phyloP scores from a whole-genome alignment of 2,113 vertebrate genomes.

The Cisticola juncidis region DNA sequence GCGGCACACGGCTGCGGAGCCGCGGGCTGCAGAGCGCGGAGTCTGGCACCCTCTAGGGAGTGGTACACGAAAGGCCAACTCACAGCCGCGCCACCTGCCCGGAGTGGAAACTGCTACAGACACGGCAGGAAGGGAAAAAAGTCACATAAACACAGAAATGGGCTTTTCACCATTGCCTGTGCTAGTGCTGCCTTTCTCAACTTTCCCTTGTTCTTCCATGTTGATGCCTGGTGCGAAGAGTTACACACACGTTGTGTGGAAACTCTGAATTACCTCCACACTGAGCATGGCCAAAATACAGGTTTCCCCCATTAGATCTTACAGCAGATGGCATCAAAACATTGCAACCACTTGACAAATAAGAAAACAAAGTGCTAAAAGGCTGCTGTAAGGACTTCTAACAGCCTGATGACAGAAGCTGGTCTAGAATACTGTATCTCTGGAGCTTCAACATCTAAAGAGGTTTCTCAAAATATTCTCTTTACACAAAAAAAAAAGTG shows the following conservation, averaged over 20 bases:
- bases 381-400: not conserved
- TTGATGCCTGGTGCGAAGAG: not conserved
- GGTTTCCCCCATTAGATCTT: not conserved
- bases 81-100: not conserved
- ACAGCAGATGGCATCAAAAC: not conserved
- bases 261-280: not conserved
- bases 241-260: too few species aligned
- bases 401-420: not conserved
- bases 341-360: not conserved
- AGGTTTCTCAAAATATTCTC: not conserved
- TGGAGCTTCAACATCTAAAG: not conserved
- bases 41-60: slow-evolving; percentile 78
- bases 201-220: not conserved
- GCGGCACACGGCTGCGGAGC: not conserved
- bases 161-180: rapidly evolving
- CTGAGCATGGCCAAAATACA: not conserved
- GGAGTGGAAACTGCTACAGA: rapidly evolving
- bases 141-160: not conserved
- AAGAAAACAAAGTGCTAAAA: not conserved
- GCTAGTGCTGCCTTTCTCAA: not conserved
- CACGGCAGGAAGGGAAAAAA: rapidly evolving
- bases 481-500: not conserved
- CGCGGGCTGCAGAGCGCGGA: not conserved
- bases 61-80: not conserved
- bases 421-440: not conserved